A percentile compares a stretch with the other conserved stretches of the same genome.
These are phyloP conservation scores for Mesoclemmys tuberculata DNA, from an alignment of 2,113 vertebrate genomes.

Conservation along the genomic window DNA sequence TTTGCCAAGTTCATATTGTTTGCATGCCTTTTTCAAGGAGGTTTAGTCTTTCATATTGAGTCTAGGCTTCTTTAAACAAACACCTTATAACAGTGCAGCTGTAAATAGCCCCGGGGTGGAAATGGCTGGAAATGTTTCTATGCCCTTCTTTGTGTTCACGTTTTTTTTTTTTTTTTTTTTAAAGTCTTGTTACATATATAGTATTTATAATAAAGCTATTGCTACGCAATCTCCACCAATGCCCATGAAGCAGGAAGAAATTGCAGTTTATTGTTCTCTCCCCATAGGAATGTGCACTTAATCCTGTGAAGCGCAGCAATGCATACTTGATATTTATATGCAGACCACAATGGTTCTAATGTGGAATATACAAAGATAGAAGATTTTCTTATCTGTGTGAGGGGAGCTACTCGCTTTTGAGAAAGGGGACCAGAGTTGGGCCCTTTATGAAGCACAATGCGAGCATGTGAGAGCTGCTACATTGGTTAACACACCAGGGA, in stretches of 20 bases:
- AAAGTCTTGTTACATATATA: not conserved
- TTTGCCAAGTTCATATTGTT: not conserved
- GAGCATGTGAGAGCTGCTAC: not conserved
- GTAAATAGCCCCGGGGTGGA: not conserved
- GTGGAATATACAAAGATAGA: not conserved
- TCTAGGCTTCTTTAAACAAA: not conserved
- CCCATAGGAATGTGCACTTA: not conserved
- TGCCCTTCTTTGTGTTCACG: not conserved
- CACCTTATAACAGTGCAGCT: not conserved
- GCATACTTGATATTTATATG: not conserved
- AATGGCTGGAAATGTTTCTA: not conserved
- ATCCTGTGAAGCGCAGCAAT: not conserved
- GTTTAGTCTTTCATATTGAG: not conserved
- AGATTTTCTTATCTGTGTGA: not conserved
- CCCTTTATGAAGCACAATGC: not conserved
- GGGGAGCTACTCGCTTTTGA: too few species aligned
- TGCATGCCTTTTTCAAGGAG: not conserved
- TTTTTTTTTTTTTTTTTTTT: not conserved
- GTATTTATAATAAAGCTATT: not conserved
- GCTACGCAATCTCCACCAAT: not conserved
- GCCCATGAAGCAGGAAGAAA: not conserved
- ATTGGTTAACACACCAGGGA: not conserved
- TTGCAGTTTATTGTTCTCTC: not conserved
- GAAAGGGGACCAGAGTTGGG: not conserved
- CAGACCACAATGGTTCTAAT: not conserved